Base-by-base conservation (phyloP, 2,888 invertebrate genomes). In the Lymantria dispar region DNA sequence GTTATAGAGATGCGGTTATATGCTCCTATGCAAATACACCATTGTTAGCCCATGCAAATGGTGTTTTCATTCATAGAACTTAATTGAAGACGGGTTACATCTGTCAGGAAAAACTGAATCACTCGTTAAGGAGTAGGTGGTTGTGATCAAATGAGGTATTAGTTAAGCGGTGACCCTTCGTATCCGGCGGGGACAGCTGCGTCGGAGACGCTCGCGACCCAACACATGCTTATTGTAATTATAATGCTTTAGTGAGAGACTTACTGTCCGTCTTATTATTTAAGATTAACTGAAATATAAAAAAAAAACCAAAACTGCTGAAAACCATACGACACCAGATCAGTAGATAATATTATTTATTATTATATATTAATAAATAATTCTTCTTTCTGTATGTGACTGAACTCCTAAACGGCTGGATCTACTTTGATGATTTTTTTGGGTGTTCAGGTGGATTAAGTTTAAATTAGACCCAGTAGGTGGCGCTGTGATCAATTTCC, bases 61-160 rank as follows among this genome's bases (percentile, higher is more conserved):
- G 71, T 81, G 81, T 87, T 87, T 87, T 87, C 85, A 85, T 87
- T 88, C 84, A 84, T 82, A 76, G 59, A 58, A 62, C 62, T 76
- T 89, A 90, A 90, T 90, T 88, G 80, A 76, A 74, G 68, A 72
- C 68, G 61, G 70, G 82, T 72, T 83, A 87, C 91, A 91, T 90
- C 90, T 91, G 91, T 86, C 87, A 80, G 76, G 76, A 73, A 80
- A 80, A 85, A 83, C 83, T 90, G 90, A 91, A 87, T 90, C 90
- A 90, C 79, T 85, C 82, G 76, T 86, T 85, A 83, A 83, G 78
- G 70, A 64, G 68, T 56, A 62, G 59, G 65, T 72, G 77, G 77
- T 83, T 82, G 82, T 83, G 60, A 67, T 85, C 66, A 83, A 83
- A 83, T 81, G 83, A 80, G 71, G 78, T 74, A 73, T 73, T 77